These are phyloP conservation scores for Cydia pomonella DNA, from an alignment of 1,140 invertebrate species.

Conservation along the genomic window DNA sequence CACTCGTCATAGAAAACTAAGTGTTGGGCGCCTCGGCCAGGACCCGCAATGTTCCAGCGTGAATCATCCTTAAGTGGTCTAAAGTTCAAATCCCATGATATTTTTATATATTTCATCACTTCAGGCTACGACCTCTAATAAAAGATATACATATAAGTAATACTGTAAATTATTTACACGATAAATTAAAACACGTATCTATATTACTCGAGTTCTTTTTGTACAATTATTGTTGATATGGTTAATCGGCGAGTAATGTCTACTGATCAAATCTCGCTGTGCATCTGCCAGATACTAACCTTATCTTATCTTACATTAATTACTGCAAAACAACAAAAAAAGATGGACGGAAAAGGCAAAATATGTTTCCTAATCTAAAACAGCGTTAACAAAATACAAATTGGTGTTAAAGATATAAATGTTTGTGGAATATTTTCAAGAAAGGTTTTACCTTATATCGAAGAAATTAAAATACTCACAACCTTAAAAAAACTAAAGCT, in stretches of 20 bases:
- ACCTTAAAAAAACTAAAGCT: slow-evolving; percentile 60
- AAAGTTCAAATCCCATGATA: not conserved
- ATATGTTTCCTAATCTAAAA: slow-evolving; percentile 20
- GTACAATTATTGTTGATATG: slow-evolving; percentile 52
- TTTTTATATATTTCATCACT: not conserved
- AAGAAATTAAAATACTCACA: slow-evolving; percentile 58
- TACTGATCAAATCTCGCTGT: slow-evolving; percentile 74
- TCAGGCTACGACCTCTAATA: not conserved
- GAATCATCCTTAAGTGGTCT: not conserved
- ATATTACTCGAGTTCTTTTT: slow-evolving; percentile 34
- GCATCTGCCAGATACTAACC: slow-evolving; percentile 49
- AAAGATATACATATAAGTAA: not conserved
- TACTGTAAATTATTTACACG: slow-evolving; percentile 10
- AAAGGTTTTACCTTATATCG: slow-evolving; percentile 27
- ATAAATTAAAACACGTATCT: slow-evolving; percentile 15
- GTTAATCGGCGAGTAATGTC: slow-evolving; percentile 50
- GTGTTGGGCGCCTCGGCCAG: too few species aligned
- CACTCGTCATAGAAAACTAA: too few species aligned
- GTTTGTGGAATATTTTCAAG: not conserved
- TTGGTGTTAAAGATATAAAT: not conserved
- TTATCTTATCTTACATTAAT: slow-evolving; percentile 42
- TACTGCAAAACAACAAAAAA: slow-evolving; percentile 38
- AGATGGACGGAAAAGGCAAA: slow-evolving; percentile 31
- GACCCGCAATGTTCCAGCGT: too few species aligned
- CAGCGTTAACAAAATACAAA: not conserved